Conservation (phyloP, 2,888 invertebrate genomes). For the Cephus sareptanus region DNA sequence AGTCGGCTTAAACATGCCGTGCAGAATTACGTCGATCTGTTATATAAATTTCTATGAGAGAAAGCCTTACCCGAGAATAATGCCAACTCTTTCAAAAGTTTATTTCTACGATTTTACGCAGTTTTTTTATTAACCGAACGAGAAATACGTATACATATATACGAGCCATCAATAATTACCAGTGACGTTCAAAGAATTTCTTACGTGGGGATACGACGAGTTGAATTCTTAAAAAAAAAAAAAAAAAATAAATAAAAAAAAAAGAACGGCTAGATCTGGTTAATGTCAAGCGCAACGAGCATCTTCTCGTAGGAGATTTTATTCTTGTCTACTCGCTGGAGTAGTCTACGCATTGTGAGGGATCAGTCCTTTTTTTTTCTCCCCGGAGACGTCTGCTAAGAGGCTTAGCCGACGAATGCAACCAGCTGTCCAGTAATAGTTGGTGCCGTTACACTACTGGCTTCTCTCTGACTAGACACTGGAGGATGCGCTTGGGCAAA, state of each 20-base stretch:
- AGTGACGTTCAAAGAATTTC: neutral
- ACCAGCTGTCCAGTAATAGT: neutral
- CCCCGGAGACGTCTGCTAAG: slow-evolving; percentile 1
- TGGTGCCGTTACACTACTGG: neutral
- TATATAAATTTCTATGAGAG: neutral
- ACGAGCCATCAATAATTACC: neutral
- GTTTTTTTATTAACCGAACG: neutral
- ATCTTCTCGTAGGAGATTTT: neutral
- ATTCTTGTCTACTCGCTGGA: neutral
- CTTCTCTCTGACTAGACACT: neutral
- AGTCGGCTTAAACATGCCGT: neutral
- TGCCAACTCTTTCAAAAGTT: neutral
- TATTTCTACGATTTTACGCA: neutral
- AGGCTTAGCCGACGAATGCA: neutral
- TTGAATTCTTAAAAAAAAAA: neutral
- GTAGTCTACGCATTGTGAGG: neutral
- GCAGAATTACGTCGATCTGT: too few species aligned
- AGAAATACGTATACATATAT: neutral
- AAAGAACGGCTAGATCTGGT: neutral
- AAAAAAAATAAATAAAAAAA: too few species aligned
- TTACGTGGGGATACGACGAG: neutral
- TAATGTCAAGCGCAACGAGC: neutral
- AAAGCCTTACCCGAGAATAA: neutral
- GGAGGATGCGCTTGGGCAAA: slow-evolving; percentile 4
- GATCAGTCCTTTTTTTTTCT: neutral